Base-by-base conservation (phyloP, 2,797 vertebrate genomes). In the Halcyon chelicuti region DNA sequence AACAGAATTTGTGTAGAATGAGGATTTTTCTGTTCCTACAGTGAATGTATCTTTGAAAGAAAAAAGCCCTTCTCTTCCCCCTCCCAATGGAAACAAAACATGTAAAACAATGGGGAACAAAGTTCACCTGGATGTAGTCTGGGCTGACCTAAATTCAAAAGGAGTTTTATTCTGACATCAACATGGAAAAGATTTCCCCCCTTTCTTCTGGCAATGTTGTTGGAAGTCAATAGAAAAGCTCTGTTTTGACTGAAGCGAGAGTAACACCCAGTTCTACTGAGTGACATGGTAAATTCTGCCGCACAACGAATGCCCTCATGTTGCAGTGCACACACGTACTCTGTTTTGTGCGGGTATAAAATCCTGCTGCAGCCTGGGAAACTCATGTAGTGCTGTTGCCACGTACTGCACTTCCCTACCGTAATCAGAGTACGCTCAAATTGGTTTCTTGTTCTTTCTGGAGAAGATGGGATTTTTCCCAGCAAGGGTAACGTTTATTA, bases 11-110 rank as follows among this genome's bases (percentile, higher is more conserved):
- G 21, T 29, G 47, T 52, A 76, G 57, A 83, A 88, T 9, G 18
- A 83, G 52, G 31, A 76, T 25, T 46, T 94, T 94, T 65, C 58
- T 90, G 22, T 33, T 95, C 22, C 8, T 25, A 54, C 23, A 62
- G 35, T 31, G 46, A 86, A 72, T 18, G 22, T 3, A 44, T 54
- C 80, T 91, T 63, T 29, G 18, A 79, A 54, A 46, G 29, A 62
- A 86, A 86, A 44, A n/a, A 22, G 15, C 4, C 10, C 19, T 75
- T 61, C 0, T 35, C 35, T 44, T 47, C 44, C 51, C 26, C 51
- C 51, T 52, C 51, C 51, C 35, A 17, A 9, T 33, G 25, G 57
- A 92, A 92, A 90, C 8, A 73, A 93, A 66, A 31, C 1, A 2
- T 5, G 10, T 80, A 55, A 60, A 76, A 10, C 23, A 86, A 52